A percentile compares a stretch with the other conserved stretches of the same genome.
Evolutionary conservation across 1,140 invertebrate species (phyloP).

Genomic region (Drosophila neocordata): DNA sequence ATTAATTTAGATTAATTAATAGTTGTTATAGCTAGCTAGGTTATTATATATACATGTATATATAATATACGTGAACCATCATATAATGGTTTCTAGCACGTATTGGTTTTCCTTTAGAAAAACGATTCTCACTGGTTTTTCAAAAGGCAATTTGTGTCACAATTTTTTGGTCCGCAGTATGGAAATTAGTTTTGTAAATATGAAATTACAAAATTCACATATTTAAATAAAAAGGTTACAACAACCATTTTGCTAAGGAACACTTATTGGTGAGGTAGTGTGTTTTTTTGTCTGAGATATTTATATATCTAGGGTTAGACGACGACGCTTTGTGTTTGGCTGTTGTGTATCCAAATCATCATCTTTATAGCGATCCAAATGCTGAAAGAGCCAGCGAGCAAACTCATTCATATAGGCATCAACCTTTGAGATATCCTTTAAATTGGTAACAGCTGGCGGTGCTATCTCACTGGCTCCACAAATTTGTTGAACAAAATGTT

Average conservation of each 20-base stretch:
- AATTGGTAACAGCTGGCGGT: slow-evolving; percentile 48
- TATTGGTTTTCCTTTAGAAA: no score
- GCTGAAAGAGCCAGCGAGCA: slow-evolving; percentile 54
- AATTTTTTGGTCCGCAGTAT: neutral
- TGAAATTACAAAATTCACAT: neutral
- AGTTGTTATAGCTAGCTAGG: no score
- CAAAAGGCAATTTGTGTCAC: no score
- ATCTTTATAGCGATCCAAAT: slow-evolving; percentile 49
- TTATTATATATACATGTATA: no score
- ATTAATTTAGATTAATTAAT: no score
- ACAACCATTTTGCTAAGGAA: neutral
- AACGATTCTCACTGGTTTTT: no score
- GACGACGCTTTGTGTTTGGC: slow-evolving; percentile 20
- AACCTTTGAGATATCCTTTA: slow-evolving; percentile 48
- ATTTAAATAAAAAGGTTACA: neutral
- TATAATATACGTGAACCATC: no score
- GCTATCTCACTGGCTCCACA: slow-evolving; percentile 49
- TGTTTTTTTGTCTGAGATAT: neutral
- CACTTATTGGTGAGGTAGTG: slow-evolving; percentile 5
- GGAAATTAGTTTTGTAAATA: neutral
- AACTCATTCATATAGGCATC: slow-evolving; percentile 70
- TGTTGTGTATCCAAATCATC: slow-evolving; percentile 19
- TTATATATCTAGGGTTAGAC: neutral
- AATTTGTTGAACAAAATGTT: slow-evolving; percentile 59
- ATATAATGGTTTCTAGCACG: no score